These are phyloP conservation scores for Centropyge bicolor DNA, from an alignment of 2,797 vertebrate species.

Conservation along the genomic window DNA sequence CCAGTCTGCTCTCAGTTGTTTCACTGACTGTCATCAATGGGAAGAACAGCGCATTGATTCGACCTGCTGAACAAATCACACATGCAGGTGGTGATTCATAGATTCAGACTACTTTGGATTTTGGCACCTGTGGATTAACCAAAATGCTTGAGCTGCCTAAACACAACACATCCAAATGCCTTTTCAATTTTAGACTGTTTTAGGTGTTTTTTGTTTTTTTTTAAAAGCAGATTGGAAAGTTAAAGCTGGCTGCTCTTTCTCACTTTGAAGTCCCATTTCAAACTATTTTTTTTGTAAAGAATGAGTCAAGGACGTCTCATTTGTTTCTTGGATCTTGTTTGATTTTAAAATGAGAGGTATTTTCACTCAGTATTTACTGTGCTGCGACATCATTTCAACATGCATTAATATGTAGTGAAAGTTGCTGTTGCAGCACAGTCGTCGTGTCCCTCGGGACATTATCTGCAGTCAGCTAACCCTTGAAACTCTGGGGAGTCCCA, in stretches of 20 bases:
- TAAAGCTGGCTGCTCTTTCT: neutral
- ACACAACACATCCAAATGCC: neutral
- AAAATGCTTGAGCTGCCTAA: neutral
- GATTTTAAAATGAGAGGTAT: neutral
- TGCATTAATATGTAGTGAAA: neutral
- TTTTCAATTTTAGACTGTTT: neutral
- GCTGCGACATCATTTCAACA: conserved; percentile 1
- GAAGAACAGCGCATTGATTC: neutral
- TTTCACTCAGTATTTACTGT: neutral
- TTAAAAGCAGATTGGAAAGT: neutral
- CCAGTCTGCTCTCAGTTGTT: neutral
- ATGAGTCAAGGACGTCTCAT: neutral
- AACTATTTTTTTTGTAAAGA: neutral
- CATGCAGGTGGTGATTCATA: neutral
- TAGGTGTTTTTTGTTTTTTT: neutral
- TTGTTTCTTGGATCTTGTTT: neutral
- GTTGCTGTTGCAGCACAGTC: neutral
- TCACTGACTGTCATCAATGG: neutral
- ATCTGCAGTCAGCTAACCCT: conserved; percentile 53
- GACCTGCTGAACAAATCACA: neutral
- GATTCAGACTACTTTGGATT: neutral
- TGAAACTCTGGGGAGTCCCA: conserved; percentile 41
- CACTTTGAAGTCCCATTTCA: neutral
- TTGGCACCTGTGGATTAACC: neutral
- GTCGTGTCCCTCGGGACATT: conserved; percentile 38